phyloP scores from a whole-genome alignment of 2,797 vertebrate species.

The Hippocampus kuda region DNA sequence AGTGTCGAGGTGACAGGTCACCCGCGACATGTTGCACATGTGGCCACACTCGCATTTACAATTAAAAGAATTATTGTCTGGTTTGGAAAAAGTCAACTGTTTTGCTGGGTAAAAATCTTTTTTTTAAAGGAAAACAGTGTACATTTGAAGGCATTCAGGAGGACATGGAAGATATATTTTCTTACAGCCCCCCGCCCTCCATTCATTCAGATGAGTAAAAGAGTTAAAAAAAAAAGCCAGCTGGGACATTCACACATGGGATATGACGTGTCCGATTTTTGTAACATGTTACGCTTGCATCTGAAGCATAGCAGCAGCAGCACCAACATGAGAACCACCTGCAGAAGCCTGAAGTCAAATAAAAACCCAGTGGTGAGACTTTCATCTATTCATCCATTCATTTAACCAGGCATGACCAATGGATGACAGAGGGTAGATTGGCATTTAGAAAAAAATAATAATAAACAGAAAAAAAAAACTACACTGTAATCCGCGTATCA shows the following conservation, averaged over 20 bases:
- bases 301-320: not conserved
- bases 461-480: not conserved
- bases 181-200: constrained; percentile 24
- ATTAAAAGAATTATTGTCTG: constrained; percentile 60
- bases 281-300: not conserved
- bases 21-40: constrained; percentile 15
- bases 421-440: not conserved
- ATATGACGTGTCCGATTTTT: not conserved
- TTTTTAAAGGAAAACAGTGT: constrained; percentile 78
- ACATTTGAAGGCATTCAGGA: constrained; percentile 78
- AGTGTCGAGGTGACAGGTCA: constrained; percentile 20
- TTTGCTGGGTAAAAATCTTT: constrained; percentile 63
- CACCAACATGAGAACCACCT: constrained; percentile 20
- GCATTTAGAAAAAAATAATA: constrained; percentile 10
- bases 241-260: constrained; percentile 47
- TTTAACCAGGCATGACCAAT: not conserved
- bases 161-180: constrained; percentile 70
- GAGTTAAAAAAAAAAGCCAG: constrained; percentile 22
- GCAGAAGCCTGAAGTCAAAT: constrained; percentile 12
- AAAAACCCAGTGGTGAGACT: constrained; percentile 58
- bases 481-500: not conserved
- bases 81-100: constrained; percentile 63
- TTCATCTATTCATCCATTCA: constrained; percentile 13
- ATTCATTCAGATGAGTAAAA: constrained; percentile 32
- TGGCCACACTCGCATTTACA: constrained; percentile 45